Base-by-base conservation (phyloP, 2,888 invertebrate genomes). In the Hypselothyrea guttata region DNA sequence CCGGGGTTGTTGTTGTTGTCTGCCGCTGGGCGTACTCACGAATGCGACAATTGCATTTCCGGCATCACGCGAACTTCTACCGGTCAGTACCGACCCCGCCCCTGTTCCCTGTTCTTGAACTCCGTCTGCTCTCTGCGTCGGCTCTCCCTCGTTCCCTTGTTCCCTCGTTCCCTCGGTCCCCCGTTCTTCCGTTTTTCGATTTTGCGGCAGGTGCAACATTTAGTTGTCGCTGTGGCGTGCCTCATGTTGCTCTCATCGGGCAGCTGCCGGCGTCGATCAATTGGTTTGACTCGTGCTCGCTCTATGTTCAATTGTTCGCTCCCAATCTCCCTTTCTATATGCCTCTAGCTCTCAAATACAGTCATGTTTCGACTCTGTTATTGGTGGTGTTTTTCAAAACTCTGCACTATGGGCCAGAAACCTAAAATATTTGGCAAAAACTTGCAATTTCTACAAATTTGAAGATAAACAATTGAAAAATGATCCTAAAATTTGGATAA, bases 1-100 rank as follows among this genome's bases (percentile, higher is more conserved):
- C 12, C 40, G 31, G 7, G 28, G 28, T 30, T 4, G 7, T 41
- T 33, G 57, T 44, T 33, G 75, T n/a, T n/a, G n/a, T n/a, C n/a
- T n/a, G n/a, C n/a, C n/a, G n/a, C n/a, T 75, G 85, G 85, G 81
- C 76, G 85, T 83, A 59, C 33, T 13, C 30, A 28, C 51, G 57
- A 55, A 62, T 70, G 85, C 60, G 79, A 85, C 81, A 81, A 81
- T 81, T 85, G 76, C 73, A 75, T 71, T 85, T 81, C 81, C 85
- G 85, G 83, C 65, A 67, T 62, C 70, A 65, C 61, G 58, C 75
- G 38, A 75, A 53, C 54, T 56, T 60, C 42, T 30, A 31, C 30
- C 44, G 65, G 51, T 61, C 63, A 28, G 9, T 41, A n/a, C 41
- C 27, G 35, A 12, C 15, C 33, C 11, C 13, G 18, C 59, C 53